Percentiles rank a stretch among this genome's conserved stretches.
Evolutionary conservation across 2,888 invertebrate species (phyloP).

Genomic region (Allolobophora icterica): DNA sequence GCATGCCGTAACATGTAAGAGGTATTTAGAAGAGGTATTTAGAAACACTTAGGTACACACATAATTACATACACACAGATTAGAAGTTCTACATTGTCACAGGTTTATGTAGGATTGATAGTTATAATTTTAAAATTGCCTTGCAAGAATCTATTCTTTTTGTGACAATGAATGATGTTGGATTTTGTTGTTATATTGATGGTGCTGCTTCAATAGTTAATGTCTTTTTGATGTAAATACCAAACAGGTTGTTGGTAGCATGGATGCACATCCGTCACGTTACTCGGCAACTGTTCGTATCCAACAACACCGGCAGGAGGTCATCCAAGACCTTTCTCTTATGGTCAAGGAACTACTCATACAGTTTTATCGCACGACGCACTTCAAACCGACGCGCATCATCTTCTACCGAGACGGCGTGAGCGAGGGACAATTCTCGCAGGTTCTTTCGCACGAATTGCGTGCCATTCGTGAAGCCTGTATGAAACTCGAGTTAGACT

Average conservation of each 20-base stretch:
- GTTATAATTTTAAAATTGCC: no score
- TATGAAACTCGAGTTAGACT: slow-evolving; percentile 90
- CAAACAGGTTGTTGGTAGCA: slow-evolving; percentile 84
- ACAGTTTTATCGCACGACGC: slow-evolving; percentile 99
- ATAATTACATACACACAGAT: neutral
- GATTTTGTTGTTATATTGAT: no score
- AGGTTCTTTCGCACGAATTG: slow-evolving; percentile 93
- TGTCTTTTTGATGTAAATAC: neutral
- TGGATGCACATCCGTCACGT: slow-evolving; percentile 99
- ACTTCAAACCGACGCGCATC: slow-evolving; percentile 98
- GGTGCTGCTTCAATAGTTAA: neutral
- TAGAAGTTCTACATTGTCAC: no score
- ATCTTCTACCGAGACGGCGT: slow-evolving; percentile 98
- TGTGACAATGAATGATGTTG: no score
- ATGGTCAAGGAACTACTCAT: slow-evolving; percentile 97
- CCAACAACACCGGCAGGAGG: slow-evolving; percentile 92
- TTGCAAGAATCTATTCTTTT: no score
- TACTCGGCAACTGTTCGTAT: slow-evolving; percentile 98
- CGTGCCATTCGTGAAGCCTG: slow-evolving; percentile 98
- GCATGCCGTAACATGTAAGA: no score
- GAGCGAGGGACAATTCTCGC: slow-evolving; percentile 97
- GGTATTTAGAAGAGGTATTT: neutral
- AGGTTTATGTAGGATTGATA: no score
- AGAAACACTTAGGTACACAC: neutral
- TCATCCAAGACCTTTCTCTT: slow-evolving; percentile 95